Conservation (phyloP, 2,113 vertebrate species). For the Rafetus swinhoei region DNA sequence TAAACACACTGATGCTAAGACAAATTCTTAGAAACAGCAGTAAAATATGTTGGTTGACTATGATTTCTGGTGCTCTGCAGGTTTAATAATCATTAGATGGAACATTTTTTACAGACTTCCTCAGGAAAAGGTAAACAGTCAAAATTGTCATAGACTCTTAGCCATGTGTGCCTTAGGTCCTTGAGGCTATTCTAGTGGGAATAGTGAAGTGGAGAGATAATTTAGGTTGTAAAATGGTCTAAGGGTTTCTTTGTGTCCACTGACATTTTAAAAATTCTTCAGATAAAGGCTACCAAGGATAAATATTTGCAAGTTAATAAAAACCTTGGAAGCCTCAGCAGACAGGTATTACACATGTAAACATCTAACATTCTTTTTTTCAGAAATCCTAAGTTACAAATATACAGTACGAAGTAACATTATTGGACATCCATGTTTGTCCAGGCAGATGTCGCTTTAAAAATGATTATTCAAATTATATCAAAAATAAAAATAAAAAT, state of each 20-base stretch:
- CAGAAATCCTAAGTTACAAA: background rate
- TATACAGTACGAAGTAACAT: background rate
- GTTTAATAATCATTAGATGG: slow-evolving; percentile 1
- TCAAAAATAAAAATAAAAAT: background rate
- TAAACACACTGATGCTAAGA: background rate
- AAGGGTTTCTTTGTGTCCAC: slow-evolving; percentile 57
- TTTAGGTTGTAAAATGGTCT: slow-evolving; percentile 62
- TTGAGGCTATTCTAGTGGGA: slow-evolving; percentile 37
- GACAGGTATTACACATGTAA: slow-evolving; percentile 8
- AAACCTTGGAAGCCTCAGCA: slow-evolving; percentile 47
- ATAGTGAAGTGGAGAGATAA: slow-evolving; percentile 38
- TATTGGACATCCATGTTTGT: background rate
- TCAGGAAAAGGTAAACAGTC: slow-evolving; percentile 42
- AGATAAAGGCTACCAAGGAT: slow-evolving; percentile 63
- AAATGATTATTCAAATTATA: background rate
- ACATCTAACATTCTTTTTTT: slow-evolving; percentile 8
- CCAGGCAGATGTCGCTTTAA: background rate
- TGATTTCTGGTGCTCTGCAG: background rate
- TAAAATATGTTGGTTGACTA: background rate
- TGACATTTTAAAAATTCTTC: slow-evolving; percentile 67
- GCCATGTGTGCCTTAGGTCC: slow-evolving; percentile 31
- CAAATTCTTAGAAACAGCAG: background rate
- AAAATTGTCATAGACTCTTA: slow-evolving; percentile 37
- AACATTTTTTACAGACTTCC: slow-evolving; percentile 39
- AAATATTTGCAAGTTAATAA: slow-evolving; percentile 69